phyloP scores from a whole-genome alignment of 2,888 invertebrate genomes.

The Aphidius colemani region DNA sequence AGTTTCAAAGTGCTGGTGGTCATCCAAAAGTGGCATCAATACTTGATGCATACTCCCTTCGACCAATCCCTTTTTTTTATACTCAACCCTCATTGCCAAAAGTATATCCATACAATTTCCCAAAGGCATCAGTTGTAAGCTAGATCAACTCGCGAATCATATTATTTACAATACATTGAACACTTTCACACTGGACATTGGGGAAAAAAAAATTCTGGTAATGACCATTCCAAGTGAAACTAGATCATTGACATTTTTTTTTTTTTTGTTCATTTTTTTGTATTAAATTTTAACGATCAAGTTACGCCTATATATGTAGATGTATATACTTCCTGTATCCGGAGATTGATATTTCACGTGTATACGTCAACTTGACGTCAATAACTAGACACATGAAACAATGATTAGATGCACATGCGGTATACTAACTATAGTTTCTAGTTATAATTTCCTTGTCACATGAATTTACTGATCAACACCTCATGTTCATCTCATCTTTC shows the following conservation, averaged over 20 bases:
- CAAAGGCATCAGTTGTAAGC: slow-evolving; percentile 30
- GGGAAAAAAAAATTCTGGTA: slow-evolving; percentile 37
- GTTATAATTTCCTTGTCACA: no score
- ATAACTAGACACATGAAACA: no score
- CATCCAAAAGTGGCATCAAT: slow-evolving; percentile 50
- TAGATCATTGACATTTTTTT: slow-evolving; percentile 12
- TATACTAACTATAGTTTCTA: no score
- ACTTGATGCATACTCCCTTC: slow-evolving; percentile 45
- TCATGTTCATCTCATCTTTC: no score
- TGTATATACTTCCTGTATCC: background rate
- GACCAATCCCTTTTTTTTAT: no score
- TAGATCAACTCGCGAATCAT: slow-evolving; percentile 52
- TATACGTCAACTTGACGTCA: no score
- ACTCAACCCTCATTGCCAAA: background rate
- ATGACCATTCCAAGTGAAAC: slow-evolving; percentile 33
- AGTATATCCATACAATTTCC: slow-evolving; percentile 21
- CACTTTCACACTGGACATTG: slow-evolving; percentile 49
- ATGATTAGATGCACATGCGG: no score
- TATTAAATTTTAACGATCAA: background rate
- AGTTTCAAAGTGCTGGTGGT: slow-evolving; percentile 37
- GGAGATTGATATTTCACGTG: no score
- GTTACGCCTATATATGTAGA: background rate
- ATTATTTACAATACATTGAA: slow-evolving; percentile 59
- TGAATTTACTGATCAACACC: no score
- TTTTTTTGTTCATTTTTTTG: slow-evolving; percentile 11